These are phyloP conservation scores for Rhodophaea formosa DNA, from an alignment of 2,888 invertebrate species.

Conservation along the genomic window DNA sequence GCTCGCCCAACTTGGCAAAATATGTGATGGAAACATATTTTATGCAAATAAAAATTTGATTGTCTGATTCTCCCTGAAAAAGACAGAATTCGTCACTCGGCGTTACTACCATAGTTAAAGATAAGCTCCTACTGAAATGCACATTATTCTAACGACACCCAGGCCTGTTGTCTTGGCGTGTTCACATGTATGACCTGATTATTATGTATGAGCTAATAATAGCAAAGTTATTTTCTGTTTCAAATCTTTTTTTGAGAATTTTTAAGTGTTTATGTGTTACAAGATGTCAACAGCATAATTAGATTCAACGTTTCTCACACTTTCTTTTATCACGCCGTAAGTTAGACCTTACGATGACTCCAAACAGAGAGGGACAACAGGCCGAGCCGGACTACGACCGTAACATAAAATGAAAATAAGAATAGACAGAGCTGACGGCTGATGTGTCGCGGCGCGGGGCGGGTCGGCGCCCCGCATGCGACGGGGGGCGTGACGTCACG, in stretches of 20 bases:
- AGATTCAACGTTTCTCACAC: background rate
- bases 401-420: constrained; percentile 13
- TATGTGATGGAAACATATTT: too few species aligned
- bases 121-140: constrained; percentile 6
- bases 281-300: background rate
- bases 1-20: too few species aligned
- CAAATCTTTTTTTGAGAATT: too few species aligned
- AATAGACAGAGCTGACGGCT: background rate
- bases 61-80: too few species aligned
- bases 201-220: too few species aligned
- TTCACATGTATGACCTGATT: background rate
- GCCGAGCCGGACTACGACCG: constrained; percentile 13
- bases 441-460: background rate
- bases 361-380: constrained; percentile 3
- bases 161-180: constrained; percentile 2
- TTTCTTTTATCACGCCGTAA: background rate
- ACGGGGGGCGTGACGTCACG: too few species aligned
- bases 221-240: too few species aligned
- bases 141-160: constrained; percentile 9
- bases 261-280: background rate
- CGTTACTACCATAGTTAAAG: background rate
- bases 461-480: constrained; percentile 10
- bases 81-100: background rate
- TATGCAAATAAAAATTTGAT: too few species aligned
- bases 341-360: background rate